Conservation (phyloP, 2,113 vertebrate genomes). For the Theristicus caerulescens region DNA sequence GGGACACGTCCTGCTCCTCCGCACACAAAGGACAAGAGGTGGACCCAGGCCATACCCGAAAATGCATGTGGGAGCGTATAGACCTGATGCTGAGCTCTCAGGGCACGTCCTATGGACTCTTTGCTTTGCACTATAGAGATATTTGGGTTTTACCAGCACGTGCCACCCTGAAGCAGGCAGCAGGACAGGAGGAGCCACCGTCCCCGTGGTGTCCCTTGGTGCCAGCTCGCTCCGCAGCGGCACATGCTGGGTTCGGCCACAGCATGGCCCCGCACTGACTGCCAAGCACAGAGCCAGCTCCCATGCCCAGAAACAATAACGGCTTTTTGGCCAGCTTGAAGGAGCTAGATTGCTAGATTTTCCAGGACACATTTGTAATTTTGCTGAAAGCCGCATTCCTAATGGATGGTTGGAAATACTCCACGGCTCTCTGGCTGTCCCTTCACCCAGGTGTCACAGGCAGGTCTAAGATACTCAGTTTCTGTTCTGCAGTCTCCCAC, state of each 20-base stretch:
- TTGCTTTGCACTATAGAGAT: not conserved
- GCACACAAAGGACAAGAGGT: not conserved
- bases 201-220: accelerated
- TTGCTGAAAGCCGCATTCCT: not conserved
- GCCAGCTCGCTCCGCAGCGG: not conserved
- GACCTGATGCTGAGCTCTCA: not conserved
- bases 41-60: not conserved
- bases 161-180: not conserved
- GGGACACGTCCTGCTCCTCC: not conserved
- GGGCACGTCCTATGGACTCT: accelerated
- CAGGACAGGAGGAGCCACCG: not conserved
- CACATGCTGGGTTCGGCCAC: accelerated
- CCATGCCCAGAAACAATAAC: accelerated
- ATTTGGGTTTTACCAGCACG: accelerated
- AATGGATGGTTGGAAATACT: not conserved
- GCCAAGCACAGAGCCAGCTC: not conserved
- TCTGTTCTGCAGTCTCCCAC: not conserved
- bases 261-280: accelerated
- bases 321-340: not conserved
- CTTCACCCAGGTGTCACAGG: not conserved
- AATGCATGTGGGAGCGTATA: accelerated
- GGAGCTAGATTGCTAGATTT: not conserved
- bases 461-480: not conserved
- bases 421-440: not conserved
- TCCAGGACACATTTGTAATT: not conserved